Conservation (phyloP, 1,140 invertebrate species). For the Palaemon carinicauda region DNA sequence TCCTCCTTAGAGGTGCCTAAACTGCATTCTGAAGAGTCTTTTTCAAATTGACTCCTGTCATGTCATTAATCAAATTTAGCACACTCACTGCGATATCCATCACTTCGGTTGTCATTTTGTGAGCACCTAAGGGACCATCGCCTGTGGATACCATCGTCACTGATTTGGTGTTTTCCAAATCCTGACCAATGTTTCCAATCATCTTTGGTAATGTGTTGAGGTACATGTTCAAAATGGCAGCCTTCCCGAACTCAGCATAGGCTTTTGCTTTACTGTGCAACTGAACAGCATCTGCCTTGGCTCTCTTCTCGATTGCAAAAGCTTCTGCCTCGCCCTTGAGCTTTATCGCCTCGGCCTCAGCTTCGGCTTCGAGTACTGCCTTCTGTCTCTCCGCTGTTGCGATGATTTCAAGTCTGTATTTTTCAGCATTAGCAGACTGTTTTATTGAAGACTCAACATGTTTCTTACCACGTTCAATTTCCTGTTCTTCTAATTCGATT, state of each 20-base stretch:
- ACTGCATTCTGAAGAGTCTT: too few relatives aligned
- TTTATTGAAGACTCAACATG: too few relatives aligned
- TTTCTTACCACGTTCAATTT: too few relatives aligned
- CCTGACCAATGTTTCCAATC: conserved; percentile 92
- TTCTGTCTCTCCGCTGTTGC: conserved; percentile 88
- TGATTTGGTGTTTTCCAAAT: conserved; percentile 89
- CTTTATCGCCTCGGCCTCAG: conserved; percentile 87
- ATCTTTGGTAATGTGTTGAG: conserved; percentile 93
- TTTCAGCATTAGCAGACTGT: too few relatives aligned
- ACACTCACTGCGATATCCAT: conserved; percentile 89
- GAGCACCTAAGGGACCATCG: conserved; percentile 86
- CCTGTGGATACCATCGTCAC: conserved; percentile 94
- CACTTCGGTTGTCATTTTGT: conserved; percentile 92
- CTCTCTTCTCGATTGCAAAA: conserved; percentile 86
- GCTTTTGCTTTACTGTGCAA: conserved; percentile 96
- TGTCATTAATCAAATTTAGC: too few relatives aligned
- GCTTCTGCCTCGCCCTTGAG: conserved; percentile 89
- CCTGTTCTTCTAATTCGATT: too few relatives aligned
- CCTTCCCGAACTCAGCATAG: conserved; percentile 93
- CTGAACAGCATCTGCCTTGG: conserved; percentile 89
- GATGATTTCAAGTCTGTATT: conserved; percentile 78
- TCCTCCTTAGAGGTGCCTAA: too few relatives aligned
- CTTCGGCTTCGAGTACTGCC: conserved; percentile 88
- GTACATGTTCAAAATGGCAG: conserved; percentile 97
- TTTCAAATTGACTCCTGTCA: too few relatives aligned